Evolutionary conservation across 1,140 invertebrate genomes (phyloP), one percentile per base, ranked within the genome.

Genomic region (Pararge aegeria): DNA sequence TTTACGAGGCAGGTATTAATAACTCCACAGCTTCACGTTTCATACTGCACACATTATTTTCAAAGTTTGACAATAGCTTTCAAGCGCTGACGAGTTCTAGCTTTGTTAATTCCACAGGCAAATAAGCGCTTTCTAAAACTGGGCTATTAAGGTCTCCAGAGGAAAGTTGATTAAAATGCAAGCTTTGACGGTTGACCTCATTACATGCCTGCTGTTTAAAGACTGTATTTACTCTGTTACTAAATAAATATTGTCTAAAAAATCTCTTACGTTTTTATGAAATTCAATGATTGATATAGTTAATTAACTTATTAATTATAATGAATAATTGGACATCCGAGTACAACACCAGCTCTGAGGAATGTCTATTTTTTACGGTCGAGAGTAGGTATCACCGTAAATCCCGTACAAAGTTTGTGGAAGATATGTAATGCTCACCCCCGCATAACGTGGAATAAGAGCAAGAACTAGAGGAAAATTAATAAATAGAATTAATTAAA

Each of bases 1-100:
- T 42, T 42, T 18, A 42, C 5, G 13, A 42, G 5, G 16, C 38
- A 42, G 13, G 13, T 5, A 42, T 15, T 16, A 42, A 16, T 42
- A 38, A 38, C 34, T 42, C 3, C 38, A 18, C 38, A 9, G 38
- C 38, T 9, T 42, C 38, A 42, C 15, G 5, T 42, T 18, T 46
- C 42, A 12, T n/a, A 20, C 38, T 20, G 42, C 42, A 46, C 10
- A 46, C 42, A 16, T 46, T 46, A 46, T 46, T 46, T 46, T 12
- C 18, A 46, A 46, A 46, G 42, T 46, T 46, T 46, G 42, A 46
- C 42, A 46, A 46, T 46, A 46, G 42, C 42, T 46, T 20, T 46
- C 42, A 46, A 46, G 18, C 42, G 18, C 18, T 46, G 42, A 46
- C 42, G 42, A 46, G 42, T 20, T 46, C 42, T 46, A 46, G 42